These are phyloP conservation scores for Rhagonycha lutea DNA, from an alignment of 2,888 invertebrate species.

Conservation along the genomic window DNA sequence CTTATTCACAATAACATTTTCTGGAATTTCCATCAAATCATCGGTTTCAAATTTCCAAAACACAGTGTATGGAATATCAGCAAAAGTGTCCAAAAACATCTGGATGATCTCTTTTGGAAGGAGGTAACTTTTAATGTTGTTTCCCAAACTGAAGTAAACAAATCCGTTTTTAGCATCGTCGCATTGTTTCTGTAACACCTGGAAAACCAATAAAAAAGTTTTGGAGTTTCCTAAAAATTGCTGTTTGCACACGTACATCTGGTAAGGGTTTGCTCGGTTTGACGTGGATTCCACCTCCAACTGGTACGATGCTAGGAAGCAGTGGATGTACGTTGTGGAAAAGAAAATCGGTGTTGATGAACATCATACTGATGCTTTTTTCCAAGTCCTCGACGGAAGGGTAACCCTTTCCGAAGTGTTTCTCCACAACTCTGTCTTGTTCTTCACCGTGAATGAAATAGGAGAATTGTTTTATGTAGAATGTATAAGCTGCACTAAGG, in stretches of 20 bases:
- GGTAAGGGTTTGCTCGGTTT: neutral
- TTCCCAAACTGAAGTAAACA: neutral
- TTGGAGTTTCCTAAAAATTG: neutral
- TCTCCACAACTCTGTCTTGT: neutral
- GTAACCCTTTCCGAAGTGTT: neutral
- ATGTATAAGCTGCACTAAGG: neutral
- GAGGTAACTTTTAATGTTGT: neutral
- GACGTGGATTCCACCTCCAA: neutral
- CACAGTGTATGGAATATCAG: neutral
- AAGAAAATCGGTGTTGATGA: neutral
- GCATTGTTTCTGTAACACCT: neutral
- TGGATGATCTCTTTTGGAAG: neutral
- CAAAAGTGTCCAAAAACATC: neutral
- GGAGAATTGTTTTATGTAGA: neutral
- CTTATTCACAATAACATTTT: neutral
- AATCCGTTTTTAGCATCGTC: neutral
- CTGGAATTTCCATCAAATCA: neutral
- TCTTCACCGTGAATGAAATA: neutral
- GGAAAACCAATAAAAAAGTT: neutral
- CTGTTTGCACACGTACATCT: neutral
- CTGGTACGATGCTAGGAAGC: neutral
- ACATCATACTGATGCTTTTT: neutral
- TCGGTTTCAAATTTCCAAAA: neutral
- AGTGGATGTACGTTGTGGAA: neutral
- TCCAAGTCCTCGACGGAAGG: neutral